Base-by-base conservation (phyloP, 2,888 invertebrate species). In the Megastigmus dorsalis region DNA sequence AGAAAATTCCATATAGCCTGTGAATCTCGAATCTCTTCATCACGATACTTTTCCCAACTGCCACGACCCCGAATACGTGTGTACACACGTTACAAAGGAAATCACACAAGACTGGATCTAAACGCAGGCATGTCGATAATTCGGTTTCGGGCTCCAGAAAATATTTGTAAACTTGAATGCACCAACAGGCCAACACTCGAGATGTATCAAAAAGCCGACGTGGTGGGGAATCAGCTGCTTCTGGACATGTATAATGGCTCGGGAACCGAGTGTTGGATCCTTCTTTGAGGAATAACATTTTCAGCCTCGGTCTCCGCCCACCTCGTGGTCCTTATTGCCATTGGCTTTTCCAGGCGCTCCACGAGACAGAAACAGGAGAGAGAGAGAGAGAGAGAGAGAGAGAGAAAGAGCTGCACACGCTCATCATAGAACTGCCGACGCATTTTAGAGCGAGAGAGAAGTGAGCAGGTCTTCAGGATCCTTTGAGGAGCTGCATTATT, bases 151-250 rank as follows among this genome's bases (percentile, higher is more conserved):
- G 59, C 48, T n/a, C 79, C 80, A 74, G 78, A 77, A 82, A 82
- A 83, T 83, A 81, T 83, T 83, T 81, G 82, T 82, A 82, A 82
- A 81, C 81, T 83, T 71, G 63, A 70, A 4, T 10, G 3, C 45
- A 55, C 20, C 55, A n/a, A n/a, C n/a, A n/a, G 45, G 28, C 13
- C 52, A 41, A 54, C 52, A 54, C 18, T 10, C n/a, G 43, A 30
- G 18, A 20, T 36, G 36, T 59, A 59, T 68, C 68, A 68, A 59
- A n/a, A 68, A 26, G 68, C 28, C 15, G 13, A 2, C 43, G 28
- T 15, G 66, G 33, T 23, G 54, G 36, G 30, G 41, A 41, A 67
- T 57, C 55, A 67, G 18, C 67, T 30, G 54, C 54, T 23, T 30
- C 15, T 36, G 4, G n/a, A n/a, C n/a, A n/a, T n/a, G n/a, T n/a